phyloP scores from a whole-genome alignment of 2,797 vertebrate species.

The Toxotes lorentzi region DNA sequence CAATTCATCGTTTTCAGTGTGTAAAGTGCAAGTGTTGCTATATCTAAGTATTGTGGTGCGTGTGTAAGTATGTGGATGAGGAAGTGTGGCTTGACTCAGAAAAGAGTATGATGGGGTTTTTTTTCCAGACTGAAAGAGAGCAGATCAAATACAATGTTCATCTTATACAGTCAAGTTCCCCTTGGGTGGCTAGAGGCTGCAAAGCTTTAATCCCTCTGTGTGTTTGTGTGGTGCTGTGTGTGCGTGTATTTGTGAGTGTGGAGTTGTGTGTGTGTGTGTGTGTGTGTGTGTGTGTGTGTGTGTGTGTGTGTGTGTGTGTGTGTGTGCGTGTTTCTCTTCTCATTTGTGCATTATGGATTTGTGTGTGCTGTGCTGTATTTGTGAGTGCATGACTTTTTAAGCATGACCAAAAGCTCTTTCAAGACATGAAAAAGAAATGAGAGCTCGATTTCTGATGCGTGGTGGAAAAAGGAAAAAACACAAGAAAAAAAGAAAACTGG shows the following conservation, averaged over 20 bases:
- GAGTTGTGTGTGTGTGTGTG: not conserved
- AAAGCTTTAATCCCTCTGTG: slow-evolving; percentile 63
- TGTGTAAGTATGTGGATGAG: slow-evolving; percentile 28
- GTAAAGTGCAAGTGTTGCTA: slow-evolving; percentile 21
- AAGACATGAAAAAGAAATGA: slow-evolving; percentile 39
- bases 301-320: not conserved
- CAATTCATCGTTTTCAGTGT: not conserved
- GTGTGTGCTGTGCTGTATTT: slow-evolving; percentile 10
- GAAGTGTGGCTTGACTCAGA: slow-evolving; percentile 48
- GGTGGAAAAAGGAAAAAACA: not conserved
- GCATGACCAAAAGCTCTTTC: slow-evolving; percentile 40
- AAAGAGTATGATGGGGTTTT: slow-evolving; percentile 53
- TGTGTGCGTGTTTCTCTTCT: slow-evolving; percentile 14
- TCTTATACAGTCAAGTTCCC: slow-evolving; percentile 67
- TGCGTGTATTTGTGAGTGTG: not conserved
- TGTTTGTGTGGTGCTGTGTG: slow-evolving; percentile 27
- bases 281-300: not conserved
- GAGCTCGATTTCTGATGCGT: slow-evolving; percentile 9
- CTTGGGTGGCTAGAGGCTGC: slow-evolving; percentile 62
- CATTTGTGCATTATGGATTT: slow-evolving; percentile 33
- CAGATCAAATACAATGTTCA: slow-evolving; percentile 72
- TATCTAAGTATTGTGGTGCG: slow-evolving; percentile 11
- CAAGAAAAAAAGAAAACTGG: not conserved
- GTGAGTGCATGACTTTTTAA: slow-evolving; percentile 17
- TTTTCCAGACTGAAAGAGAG: slow-evolving; percentile 59